These are phyloP conservation scores for Marmota monax DNA, from an alignment of 2,113 vertebrate species.

Conservation along the genomic window DNA sequence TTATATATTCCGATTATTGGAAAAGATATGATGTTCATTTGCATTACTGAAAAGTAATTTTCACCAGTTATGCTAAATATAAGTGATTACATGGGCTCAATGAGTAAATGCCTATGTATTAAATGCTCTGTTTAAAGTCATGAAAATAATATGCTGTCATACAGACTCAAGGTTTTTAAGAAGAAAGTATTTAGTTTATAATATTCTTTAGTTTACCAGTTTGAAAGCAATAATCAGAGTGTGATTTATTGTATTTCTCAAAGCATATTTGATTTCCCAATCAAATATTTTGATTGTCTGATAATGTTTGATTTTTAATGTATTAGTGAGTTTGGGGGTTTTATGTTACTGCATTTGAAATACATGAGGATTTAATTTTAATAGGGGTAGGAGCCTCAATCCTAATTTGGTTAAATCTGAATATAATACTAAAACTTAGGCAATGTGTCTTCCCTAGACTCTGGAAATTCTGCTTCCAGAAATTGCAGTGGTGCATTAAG, in stretches of 20 bases:
- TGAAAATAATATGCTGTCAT: slow-evolving; percentile 72
- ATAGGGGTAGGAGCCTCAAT: slow-evolving; percentile 49
- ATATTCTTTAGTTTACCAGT: slow-evolving; percentile 46
- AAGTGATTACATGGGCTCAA: slow-evolving; percentile 64
- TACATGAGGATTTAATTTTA: slow-evolving; percentile 71
- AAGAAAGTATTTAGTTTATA: slow-evolving; percentile 66
- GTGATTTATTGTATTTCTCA: slow-evolving; percentile 67
- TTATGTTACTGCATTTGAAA: slow-evolving; percentile 60
- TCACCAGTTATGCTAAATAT: slow-evolving; percentile 76
- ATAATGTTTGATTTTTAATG: slow-evolving; percentile 58
- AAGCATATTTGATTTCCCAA: slow-evolving; percentile 16
- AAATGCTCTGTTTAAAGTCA: slow-evolving; percentile 78
- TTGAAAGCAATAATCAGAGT: slow-evolving; percentile 68
- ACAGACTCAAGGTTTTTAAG: slow-evolving; percentile 64
- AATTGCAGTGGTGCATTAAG: not conserved
- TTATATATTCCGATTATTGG: slow-evolving; percentile 81
- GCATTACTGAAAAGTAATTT: slow-evolving; percentile 77
- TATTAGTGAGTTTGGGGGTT: not conserved
- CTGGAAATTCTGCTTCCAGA: not conserved
- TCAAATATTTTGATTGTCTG: slow-evolving; percentile 70
- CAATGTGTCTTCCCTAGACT: not conserved
- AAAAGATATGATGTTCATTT: slow-evolving; percentile 80
- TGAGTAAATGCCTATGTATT: slow-evolving; percentile 45
- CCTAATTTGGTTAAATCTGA: slow-evolving; percentile 59
- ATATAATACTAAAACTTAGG: slow-evolving; percentile 14